Conservation (phyloP, 2,888 invertebrate genomes). For the Scaptomyza flava region DNA sequence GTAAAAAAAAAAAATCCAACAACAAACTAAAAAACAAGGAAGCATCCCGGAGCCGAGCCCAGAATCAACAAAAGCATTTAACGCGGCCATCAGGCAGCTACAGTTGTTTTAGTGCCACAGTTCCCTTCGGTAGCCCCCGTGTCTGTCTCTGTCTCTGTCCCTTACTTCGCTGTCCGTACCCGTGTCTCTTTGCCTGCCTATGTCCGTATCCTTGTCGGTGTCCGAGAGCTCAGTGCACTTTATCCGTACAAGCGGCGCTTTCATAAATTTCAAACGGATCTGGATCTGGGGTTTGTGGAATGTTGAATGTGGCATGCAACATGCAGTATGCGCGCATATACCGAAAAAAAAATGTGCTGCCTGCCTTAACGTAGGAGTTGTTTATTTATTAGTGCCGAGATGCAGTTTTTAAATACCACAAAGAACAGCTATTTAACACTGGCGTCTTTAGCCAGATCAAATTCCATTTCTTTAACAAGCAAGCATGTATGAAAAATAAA, state of each 20-base stretch:
- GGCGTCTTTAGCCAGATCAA: slow-evolving; percentile 23
- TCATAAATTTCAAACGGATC: slow-evolving; percentile 69
- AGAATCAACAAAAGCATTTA: slow-evolving; percentile 78
- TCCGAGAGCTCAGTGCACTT: slow-evolving; percentile 57
- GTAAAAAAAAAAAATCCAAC: slow-evolving; percentile 19
- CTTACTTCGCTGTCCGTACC: neutral
- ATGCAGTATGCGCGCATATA: slow-evolving; percentile 35
- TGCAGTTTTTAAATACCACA: slow-evolving; percentile 70
- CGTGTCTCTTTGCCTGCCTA: slow-evolving; percentile 1
- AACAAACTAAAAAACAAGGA: neutral
- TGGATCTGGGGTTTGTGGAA: slow-evolving; percentile 4
- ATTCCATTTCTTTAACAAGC: slow-evolving; percentile 16
- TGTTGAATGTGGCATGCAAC: neutral
- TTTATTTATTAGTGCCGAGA: slow-evolving; percentile 72
- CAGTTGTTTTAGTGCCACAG: slow-evolving; percentile 69
- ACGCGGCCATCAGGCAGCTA: slow-evolving; percentile 71
- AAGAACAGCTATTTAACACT: slow-evolving; percentile 25
- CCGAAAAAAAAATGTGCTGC: slow-evolving; percentile 20
- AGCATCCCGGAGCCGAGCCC: slow-evolving; percentile 48
- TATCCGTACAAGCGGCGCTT: slow-evolving; percentile 57
- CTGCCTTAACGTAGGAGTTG: slow-evolving; percentile 32
- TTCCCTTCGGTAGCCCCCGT: neutral
- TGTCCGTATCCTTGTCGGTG: slow-evolving; percentile 12
- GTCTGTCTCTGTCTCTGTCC: neutral
- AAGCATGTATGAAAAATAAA: neutral